Conservation (phyloP, 2,113 vertebrate genomes). For the Crypturellus undulatus region DNA sequence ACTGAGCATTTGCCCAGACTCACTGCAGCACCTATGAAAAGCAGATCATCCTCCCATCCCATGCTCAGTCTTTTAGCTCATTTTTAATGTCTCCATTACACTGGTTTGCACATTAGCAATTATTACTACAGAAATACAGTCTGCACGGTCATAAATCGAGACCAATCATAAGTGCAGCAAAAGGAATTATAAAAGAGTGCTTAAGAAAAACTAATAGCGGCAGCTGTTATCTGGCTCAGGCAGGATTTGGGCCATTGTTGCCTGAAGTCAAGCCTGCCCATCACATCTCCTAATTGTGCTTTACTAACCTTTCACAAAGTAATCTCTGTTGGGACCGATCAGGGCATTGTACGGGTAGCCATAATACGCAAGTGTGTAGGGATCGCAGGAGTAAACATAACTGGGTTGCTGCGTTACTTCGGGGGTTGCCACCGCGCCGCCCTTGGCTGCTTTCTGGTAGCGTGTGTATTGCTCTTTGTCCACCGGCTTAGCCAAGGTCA, state of each 20-base stretch:
- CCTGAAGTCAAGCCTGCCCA: background rate
- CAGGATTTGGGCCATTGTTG: background rate
- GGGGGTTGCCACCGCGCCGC: constrained; percentile 57
- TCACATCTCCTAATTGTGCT: background rate
- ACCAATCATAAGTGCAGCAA: background rate
- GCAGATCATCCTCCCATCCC: background rate
- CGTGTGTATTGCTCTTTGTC: constrained; percentile 99
- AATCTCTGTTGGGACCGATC: constrained; percentile 97
- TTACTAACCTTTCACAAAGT: constrained; percentile 98
- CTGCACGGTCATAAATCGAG: background rate
- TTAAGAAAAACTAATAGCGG: background rate
- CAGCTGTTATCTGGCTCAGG: background rate
- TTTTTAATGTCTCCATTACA: background rate
- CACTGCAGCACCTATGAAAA: background rate
- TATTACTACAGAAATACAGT: background rate
- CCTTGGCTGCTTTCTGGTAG: constrained; percentile 97
- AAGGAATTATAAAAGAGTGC: background rate
- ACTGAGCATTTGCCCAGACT: background rate
- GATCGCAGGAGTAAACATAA: constrained; percentile 96
- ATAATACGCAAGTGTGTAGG: constrained; percentile 94
- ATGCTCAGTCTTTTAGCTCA: background rate
- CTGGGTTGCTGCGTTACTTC: constrained; percentile 85
- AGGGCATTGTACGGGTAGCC: constrained; percentile 96
- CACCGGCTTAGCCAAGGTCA: constrained; percentile 96
- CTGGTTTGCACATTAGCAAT: background rate